Evolutionary conservation across 1,140 invertebrate genomes (phyloP).

Genomic region (Meteorus sp.): DNA sequence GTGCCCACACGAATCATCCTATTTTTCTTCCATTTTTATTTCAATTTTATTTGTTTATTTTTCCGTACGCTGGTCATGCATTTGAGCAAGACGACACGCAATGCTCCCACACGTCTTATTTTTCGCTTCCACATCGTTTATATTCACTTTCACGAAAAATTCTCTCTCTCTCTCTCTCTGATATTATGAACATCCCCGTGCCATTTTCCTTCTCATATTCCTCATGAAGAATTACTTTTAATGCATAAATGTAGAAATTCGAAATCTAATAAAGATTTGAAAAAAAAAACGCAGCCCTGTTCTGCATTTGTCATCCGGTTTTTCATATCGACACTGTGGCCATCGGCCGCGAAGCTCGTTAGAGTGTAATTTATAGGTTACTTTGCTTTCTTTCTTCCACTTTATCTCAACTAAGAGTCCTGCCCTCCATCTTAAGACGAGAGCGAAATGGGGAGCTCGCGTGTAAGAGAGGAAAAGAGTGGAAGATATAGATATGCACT

Average conservation of each 20-base stretch:
- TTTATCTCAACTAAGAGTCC: background rate
- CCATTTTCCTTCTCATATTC: too few species aligned
- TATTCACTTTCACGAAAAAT: background rate
- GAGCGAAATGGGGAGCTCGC: too few species aligned
- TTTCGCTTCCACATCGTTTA: background rate
- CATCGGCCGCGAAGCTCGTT: background rate
- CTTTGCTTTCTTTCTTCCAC: background rate
- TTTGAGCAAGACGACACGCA: slow-evolving; percentile 1
- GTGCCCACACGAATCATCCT: background rate
- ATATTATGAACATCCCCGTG: too few species aligned
- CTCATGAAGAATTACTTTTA: background rate
- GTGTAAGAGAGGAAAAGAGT: too few species aligned
- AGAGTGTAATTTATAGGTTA: slow-evolving; percentile 13
- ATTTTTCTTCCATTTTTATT: background rate
- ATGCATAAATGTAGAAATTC: background rate
- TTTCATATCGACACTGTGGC: slow-evolving; percentile 14
- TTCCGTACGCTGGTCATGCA: background rate
- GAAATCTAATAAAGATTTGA: background rate
- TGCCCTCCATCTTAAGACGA: too few species aligned
- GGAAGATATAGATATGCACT: too few species aligned
- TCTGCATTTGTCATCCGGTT: background rate
- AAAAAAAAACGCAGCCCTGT: background rate
- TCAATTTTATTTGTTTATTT: background rate
- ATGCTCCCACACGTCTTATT: slow-evolving; percentile 10
- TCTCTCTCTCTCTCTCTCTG: background rate